Conservation (phyloP, 2,797 vertebrate genomes). For the Luscinia luscinia region DNA sequence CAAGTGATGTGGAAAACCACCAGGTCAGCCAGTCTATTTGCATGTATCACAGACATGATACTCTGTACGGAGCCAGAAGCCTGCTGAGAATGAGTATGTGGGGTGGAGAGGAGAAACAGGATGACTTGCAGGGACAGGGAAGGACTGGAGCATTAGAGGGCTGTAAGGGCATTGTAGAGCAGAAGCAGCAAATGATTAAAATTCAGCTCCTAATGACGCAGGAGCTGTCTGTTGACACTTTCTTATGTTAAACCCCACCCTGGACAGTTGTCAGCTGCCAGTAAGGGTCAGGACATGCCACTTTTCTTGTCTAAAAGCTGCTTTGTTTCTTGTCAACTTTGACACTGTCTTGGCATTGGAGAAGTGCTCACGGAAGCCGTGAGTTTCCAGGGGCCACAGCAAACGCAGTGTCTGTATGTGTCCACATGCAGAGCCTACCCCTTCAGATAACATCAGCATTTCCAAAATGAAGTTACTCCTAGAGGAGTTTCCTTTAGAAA, state of each 20-base stretch:
- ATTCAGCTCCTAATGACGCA: background rate
- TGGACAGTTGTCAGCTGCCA: background rate
- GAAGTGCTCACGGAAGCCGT: rapidly evolving
- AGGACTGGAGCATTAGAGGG: background rate
- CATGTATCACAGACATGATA: background rate
- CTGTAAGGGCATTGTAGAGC: background rate
- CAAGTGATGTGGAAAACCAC: background rate
- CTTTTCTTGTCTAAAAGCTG: background rate
- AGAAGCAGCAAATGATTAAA: background rate
- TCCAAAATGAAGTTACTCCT: background rate
- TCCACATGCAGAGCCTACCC: rapidly evolving
- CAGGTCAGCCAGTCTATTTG: background rate
- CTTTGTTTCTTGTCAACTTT: background rate
- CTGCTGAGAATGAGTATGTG: background rate
- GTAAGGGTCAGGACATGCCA: background rate
- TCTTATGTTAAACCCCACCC: background rate
- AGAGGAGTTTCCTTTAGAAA: background rate
- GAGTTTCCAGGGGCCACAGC: background rate
- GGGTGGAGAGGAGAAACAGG: background rate
- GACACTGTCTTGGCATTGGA: background rate
- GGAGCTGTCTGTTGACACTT: background rate
- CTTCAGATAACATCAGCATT: background rate
- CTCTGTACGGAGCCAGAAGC: background rate
- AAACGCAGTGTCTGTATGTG: rapidly evolving
- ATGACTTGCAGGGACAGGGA: background rate